phyloP scores from a whole-genome alignment of 1,140 invertebrate genomes.

The Schlechtendalia chinensis region DNA sequence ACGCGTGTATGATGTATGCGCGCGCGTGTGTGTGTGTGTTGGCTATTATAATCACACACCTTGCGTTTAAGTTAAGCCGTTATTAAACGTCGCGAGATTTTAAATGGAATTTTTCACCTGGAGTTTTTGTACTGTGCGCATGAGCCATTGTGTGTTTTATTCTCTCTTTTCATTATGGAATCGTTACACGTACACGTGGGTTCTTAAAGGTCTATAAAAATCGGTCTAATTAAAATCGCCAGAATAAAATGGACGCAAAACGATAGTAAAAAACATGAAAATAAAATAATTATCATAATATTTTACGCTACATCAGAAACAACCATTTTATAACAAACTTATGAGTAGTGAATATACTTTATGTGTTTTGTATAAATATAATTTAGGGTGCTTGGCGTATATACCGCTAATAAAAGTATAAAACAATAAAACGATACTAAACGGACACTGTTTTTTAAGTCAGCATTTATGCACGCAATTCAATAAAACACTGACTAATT shows the following conservation, averaged over 20 bases:
- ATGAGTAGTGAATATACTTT: not conserved
- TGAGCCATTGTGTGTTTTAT: not conserved
- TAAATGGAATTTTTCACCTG: slow-evolving; percentile 27
- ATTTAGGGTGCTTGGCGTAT: not conserved
- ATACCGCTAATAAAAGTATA: not conserved
- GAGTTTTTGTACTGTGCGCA: slow-evolving; percentile 10
- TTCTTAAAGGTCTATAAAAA: not conserved
- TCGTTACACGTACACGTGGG: not conserved
- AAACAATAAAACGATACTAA: slow-evolving; percentile 18
- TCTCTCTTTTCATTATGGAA: not conserved
- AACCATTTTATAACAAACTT: too few species aligned
- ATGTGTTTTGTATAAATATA: not conserved
- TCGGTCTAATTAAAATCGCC: not conserved
- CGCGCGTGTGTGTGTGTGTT: too few species aligned
- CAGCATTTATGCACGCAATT: not conserved
- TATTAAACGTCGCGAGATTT: slow-evolving; percentile 16
- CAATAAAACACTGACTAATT: too few species aligned
- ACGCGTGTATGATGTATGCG: too few species aligned
- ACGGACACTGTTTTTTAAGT: not conserved
- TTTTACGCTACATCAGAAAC: too few species aligned
- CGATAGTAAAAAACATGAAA: not conserved
- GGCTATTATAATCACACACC: not conserved
- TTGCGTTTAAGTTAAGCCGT: slow-evolving; percentile 2
- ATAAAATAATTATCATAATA: too few species aligned
- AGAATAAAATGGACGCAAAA: not conserved